Percentiles rank a stretch among this genome's conserved stretches.
Conservation (phyloP, 2,888 invertebrate species). For the Drosophila nigricruria region DNA sequence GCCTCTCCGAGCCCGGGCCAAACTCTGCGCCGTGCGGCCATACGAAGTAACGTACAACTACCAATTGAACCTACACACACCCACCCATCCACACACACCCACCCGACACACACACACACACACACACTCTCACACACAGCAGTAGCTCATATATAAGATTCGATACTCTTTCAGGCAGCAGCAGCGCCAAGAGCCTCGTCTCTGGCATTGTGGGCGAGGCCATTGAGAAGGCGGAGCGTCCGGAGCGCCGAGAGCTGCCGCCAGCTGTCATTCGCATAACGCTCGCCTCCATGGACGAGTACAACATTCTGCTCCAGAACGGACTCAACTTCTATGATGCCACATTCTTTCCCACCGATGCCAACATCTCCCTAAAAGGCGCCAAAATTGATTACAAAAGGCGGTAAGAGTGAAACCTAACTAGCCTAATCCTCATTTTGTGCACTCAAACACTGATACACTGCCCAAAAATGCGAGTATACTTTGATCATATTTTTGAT, state of each 20-base stretch:
- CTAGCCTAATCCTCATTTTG: neutral
- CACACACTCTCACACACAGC: slow-evolving; percentile 1
- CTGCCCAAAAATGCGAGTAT: neutral
- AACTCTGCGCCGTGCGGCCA: slow-evolving; percentile 69
- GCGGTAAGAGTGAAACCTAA: slow-evolving; percentile 69
- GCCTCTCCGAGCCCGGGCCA: slow-evolving; percentile 40
- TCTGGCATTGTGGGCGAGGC: slow-evolving; percentile 64
- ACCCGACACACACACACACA: neutral
- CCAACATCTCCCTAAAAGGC: slow-evolving; percentile 89
- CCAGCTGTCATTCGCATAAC: slow-evolving; percentile 90
- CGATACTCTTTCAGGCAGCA: slow-evolving; percentile 42
- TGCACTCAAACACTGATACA: neutral
- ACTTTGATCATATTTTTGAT: too few relatives aligned
- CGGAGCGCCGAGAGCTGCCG: slow-evolving; percentile 86
- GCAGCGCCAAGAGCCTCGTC: slow-evolving; percentile 46
- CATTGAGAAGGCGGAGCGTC: slow-evolving; percentile 70
- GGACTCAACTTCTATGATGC: slow-evolving; percentile 95
- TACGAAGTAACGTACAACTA: slow-evolving; percentile 65
- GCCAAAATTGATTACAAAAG: slow-evolving; percentile 87
- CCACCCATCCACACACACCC: slow-evolving; percentile 1
- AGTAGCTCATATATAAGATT: neutral
- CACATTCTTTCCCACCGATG: slow-evolving; percentile 94
- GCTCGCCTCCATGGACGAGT: slow-evolving; percentile 91
- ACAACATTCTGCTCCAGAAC: slow-evolving; percentile 91
- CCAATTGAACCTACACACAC: slow-evolving; percentile 35